phyloP scores from a whole-genome alignment of 2,888 invertebrate genomes.

The Diarsia brunnea region DNA sequence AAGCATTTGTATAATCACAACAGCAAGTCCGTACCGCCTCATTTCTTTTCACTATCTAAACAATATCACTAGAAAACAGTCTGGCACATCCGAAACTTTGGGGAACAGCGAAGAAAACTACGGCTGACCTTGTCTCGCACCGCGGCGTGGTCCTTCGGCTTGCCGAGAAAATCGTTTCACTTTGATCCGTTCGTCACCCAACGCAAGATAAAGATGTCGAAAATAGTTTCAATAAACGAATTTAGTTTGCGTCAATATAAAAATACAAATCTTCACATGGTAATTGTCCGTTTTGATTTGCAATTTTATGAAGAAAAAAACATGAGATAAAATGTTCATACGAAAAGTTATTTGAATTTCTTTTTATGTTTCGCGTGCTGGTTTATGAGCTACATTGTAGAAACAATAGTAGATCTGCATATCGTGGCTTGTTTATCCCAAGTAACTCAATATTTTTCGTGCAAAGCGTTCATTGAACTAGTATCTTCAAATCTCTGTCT shows the following conservation, averaged over 20 bases:
- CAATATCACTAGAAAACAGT: slow-evolving; percentile 88
- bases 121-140: slow-evolving; percentile 88
- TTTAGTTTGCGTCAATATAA: slow-evolving; percentile 40
- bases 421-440: slow-evolving; percentile 27
- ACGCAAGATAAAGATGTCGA: slow-evolving; percentile 64
- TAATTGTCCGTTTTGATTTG: slow-evolving; percentile 50
- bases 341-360: slow-evolving; percentile 20
- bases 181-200: slow-evolving; percentile 62
- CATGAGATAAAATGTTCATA: slow-evolving; percentile 12
- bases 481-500: slow-evolving; percentile 70
- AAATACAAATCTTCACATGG: slow-evolving; percentile 55
- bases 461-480: slow-evolving; percentile 66
- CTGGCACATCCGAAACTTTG: slow-evolving; percentile 89
- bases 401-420: slow-evolving; percentile 36
- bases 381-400: slow-evolving; percentile 30
- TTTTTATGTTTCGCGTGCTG: slow-evolving; percentile 37
- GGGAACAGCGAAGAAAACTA: slow-evolving; percentile 89
- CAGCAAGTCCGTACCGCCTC: slow-evolving; percentile 84
- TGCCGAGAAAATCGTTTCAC: slow-evolving; percentile 84
- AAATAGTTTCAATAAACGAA: slow-evolving; percentile 60
- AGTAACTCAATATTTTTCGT: slow-evolving; percentile 62
- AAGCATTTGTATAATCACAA: slow-evolving; percentile 90
- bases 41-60: slow-evolving; percentile 88
- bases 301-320: slow-evolving; percentile 36
- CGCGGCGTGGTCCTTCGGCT: slow-evolving; percentile 79